Percentiles rank a stretch among this genome's conserved stretches.
Evolutionary conservation across 2,888 invertebrate species (phyloP).

Genomic region (Philhelius pedissequus): DNA sequence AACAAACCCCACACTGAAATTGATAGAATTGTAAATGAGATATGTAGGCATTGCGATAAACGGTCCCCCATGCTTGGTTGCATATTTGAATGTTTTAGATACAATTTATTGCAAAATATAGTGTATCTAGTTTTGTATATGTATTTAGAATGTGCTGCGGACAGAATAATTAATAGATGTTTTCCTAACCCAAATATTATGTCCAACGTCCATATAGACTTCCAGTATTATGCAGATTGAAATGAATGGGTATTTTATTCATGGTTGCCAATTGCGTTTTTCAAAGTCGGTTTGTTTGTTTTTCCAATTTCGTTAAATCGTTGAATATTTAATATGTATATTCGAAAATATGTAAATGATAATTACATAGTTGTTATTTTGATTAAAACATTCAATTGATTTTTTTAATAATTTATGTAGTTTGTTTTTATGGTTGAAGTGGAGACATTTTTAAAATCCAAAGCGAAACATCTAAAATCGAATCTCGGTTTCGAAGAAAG

Average conservation of each 20-base stretch:
- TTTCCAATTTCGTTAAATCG: too few species aligned
- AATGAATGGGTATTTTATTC: not conserved
- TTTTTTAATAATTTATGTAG: too few species aligned
- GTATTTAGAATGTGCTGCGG: slow-evolving; percentile 3
- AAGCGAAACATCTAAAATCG: too few species aligned
- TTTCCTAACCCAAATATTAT: slow-evolving; percentile 18
- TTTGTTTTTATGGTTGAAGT: too few species aligned
- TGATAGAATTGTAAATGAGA: slow-evolving; percentile 50
- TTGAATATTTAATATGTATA: too few species aligned
- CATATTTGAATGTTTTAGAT: slow-evolving; percentile 7
- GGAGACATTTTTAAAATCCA: too few species aligned
- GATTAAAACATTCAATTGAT: too few species aligned
- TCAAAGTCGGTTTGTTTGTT: not conserved
- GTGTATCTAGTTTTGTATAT: not conserved
- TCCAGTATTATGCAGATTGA: not conserved
- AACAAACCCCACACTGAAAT: slow-evolving; percentile 10
- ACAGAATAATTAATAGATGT: slow-evolving; percentile 20
- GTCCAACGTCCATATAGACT: not conserved
- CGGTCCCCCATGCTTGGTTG: not conserved
- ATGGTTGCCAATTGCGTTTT: not conserved
- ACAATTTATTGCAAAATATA: slow-evolving; percentile 18
- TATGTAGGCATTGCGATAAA: slow-evolving; percentile 29
- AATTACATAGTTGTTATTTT: not conserved
- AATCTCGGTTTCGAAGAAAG: too few species aligned
- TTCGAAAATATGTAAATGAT: not conserved